Percentiles rank a stretch among this genome's conserved stretches.
Conservation (phyloP, 1,140 invertebrate species). For the Linepithema humile region DNA sequence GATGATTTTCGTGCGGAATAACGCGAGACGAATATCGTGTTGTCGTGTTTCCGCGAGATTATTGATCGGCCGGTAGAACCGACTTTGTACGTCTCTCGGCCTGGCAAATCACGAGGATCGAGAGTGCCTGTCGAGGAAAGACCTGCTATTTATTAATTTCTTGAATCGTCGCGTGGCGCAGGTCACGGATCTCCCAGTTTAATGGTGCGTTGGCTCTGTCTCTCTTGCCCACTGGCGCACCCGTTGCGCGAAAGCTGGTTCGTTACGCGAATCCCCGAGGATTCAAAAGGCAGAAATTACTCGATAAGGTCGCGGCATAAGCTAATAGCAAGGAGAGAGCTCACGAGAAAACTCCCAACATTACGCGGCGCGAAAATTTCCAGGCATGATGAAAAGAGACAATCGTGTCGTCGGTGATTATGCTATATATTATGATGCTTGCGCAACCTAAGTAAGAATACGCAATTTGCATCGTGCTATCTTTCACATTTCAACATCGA, state of each 20-base stretch:
- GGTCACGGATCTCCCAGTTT: not conserved
- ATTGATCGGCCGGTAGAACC: slow-evolving; percentile 38
- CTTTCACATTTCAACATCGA: not conserved
- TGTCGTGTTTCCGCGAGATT: slow-evolving; percentile 17
- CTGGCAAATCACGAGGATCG: not conserved
- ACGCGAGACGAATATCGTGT: not conserved
- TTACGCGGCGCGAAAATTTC: not conserved
- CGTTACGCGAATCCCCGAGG: not conserved
- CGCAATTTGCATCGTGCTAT: not conserved
- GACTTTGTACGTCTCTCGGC: not conserved
- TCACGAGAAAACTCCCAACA: not conserved
- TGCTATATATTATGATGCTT: not conserved
- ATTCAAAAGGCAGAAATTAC: not conserved
- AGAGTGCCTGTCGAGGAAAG: not conserved
- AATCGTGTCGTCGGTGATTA: not conserved
- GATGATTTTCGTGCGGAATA: not conserved
- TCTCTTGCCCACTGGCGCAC: not conserved
- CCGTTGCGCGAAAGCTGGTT: not conserved
- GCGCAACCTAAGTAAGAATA: not conserved
- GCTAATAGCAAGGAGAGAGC: not conserved
- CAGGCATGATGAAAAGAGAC: not conserved
- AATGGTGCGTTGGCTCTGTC: not conserved
- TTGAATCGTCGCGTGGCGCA: not conserved
- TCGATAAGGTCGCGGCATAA: not conserved
- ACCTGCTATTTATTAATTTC: slow-evolving; percentile 18